A percentile compares a stretch with the other conserved stretches of the same genome.
phyloP scores from a whole-genome alignment of 2,888 invertebrate genomes.

The Tetranychus piercei region DNA sequence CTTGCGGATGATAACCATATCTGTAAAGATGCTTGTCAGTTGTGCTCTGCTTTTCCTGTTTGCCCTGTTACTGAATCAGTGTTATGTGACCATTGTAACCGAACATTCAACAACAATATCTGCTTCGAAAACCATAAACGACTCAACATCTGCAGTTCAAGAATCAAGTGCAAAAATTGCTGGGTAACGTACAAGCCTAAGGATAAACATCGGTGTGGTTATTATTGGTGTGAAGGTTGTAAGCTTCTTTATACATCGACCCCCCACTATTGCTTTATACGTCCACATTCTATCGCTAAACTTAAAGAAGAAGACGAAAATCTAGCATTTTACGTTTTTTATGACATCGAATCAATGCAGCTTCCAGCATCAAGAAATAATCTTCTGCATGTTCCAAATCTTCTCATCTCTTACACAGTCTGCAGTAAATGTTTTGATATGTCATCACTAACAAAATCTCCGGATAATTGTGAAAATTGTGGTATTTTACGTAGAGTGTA shows the following conservation, averaged over 20 bases:
- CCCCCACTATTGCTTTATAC: neutral
- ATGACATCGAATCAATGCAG: slow-evolving; percentile 4
- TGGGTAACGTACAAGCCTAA: no score
- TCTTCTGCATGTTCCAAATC: neutral
- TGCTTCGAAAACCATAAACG: neutral
- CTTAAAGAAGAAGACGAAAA: neutral
- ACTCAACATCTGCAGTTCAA: neutral
- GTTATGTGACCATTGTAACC: neutral
- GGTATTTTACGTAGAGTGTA: neutral
- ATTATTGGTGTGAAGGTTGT: neutral
- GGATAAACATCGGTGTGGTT: neutral
- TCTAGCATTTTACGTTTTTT: neutral
- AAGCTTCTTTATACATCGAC: neutral
- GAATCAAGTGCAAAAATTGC: neutral
- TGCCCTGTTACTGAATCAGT: neutral
- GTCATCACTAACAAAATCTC: neutral
- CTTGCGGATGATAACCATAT: neutral
- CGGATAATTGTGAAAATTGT: slow-evolving; percentile 7
- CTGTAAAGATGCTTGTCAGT: neutral
- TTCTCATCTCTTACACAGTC: neutral
- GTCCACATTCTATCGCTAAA: neutral
- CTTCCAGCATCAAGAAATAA: neutral
- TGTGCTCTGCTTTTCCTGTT: neutral
- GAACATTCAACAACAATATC: neutral
- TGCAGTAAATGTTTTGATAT: neutral